phyloP scores from a whole-genome alignment of 2,113 vertebrate species.

The Chiloscyllium plagiosum region DNA sequence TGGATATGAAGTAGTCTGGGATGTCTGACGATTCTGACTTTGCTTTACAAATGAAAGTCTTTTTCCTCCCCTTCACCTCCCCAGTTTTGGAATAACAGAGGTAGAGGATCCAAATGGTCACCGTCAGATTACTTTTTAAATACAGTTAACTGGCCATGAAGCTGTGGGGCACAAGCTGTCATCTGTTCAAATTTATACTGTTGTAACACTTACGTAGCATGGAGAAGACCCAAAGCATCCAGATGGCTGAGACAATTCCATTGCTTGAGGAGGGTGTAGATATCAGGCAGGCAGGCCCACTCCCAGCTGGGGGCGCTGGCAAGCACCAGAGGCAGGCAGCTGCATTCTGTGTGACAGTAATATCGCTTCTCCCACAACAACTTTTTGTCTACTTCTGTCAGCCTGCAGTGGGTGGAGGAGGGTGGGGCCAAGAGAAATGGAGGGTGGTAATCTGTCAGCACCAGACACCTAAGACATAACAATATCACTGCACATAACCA shows the following conservation, averaged over 20 bases:
- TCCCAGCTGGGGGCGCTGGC: conserved; percentile 93
- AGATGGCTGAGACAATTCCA: conserved; percentile 83
- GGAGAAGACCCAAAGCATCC: conserved; percentile 85
- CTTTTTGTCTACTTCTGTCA: conserved; percentile 70
- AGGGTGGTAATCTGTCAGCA: not conserved
- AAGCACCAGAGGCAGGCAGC: conserved; percentile 79
- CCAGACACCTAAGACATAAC: accelerated
- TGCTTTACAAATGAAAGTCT: not conserved
- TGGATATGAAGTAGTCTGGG: not conserved
- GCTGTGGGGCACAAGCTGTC: not conserved
- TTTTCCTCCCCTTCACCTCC: not conserved
- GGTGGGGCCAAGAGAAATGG: not conserved
- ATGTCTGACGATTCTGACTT: not conserved
- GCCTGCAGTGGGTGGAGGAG: conserved; percentile 51
- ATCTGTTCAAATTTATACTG: not conserved
- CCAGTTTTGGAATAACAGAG: no score
- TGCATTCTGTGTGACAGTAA: conserved; percentile 73
- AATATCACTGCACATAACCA: not conserved
- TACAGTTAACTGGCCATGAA: not conserved
- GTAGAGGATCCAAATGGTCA: not conserved
- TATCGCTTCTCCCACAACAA: conserved; percentile 86
- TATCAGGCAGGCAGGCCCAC: conserved; percentile 87
- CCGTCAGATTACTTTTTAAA: not conserved
- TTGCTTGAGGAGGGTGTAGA: conserved; percentile 84
- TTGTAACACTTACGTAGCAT: conserved; percentile 71